Conservation (phyloP, 2,888 invertebrate species). For the Melipona bicolor region DNA sequence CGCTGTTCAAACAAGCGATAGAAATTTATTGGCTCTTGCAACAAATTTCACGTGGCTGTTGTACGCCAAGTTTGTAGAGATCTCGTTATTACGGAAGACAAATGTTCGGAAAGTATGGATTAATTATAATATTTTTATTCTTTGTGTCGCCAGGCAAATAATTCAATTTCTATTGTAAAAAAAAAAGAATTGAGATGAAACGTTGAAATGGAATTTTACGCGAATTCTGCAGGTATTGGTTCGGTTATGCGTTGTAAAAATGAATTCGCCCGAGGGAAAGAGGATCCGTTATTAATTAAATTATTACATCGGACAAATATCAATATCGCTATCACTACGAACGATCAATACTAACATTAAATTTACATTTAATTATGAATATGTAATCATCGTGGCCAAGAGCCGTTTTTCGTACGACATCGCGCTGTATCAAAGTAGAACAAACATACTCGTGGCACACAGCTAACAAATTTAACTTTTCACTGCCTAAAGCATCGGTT, state of each 20-base stretch:
- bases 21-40: slow-evolving; percentile 4
- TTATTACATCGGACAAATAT: not conserved
- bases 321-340: too few species aligned
- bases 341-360: not conserved
- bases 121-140: not conserved
- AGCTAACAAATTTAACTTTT: slow-evolving; percentile 1
- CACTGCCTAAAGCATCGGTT: not conserved
- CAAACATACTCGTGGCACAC: not conserved
- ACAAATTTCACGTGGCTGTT: not conserved
- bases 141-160: not conserved
- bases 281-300: not conserved
- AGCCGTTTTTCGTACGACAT: not conserved
- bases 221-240: too few species aligned
- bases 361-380: slow-evolving; percentile 1
- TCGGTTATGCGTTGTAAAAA: not conserved
- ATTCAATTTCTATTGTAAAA: not conserved
- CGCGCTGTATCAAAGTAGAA: not conserved
- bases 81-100: not conserved
- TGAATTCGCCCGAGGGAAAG: not conserved
- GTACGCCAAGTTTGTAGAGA: not conserved
- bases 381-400: not conserved
- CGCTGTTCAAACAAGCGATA: not conserved
- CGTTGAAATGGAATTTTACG: not conserved
- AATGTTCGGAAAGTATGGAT: not conserved
- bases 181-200: not conserved